Evolutionary conservation across 1,140 invertebrate species (phyloP), one percentile per base, ranked within the genome.

Genomic region (Colletes gigas): DNA sequence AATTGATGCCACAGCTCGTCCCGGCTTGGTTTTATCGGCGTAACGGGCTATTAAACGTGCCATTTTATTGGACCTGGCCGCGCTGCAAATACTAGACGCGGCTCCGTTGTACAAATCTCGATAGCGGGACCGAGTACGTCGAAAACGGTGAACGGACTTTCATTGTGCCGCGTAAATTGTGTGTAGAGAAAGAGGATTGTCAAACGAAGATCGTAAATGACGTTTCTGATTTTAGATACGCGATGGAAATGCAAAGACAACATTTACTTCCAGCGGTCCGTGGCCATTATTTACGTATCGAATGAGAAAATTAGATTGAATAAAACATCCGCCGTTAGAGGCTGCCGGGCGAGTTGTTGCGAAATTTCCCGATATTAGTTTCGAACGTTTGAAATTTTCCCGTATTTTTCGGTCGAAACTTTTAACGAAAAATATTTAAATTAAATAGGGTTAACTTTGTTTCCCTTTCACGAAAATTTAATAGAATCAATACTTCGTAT

Each of bases 1-100:
- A 86, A 86, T 86, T 86, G 85, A 86, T 81, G 60, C 84, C 41
- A n/a, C 54, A 10, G 72, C 67, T 77, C 80, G 76, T 83, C 68
- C 62, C 50, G 21, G 44, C 21, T 69, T 52, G 76, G 72, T 82
- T 86, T 86, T 86, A 86, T 86, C 84, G 84, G 9, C 41, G 72
- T 71, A 79, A 83, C 85, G 81, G 84, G 68, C 84, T 78, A 86
- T 81, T 86, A 83, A 86, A 86, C 77, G 81, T 83, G 73, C 72
- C 65, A 74, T 80, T 86, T 86, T 86, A 86, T 86, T 83, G 72
- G 81, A 83, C 76, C 68, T 30, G 76, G 52, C 66, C 62, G 41
- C 39, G 66, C 19, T 72, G 62, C 74, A 72, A 78, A 86, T 78
- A 77, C 60, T 41, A 54, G 8, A 8, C 73, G 15, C n/a, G 52